Evolutionary conservation across 2,888 invertebrate species (phyloP), one percentile per base, ranked within the genome.

Genomic region (Microctonus hyperodae): DNA sequence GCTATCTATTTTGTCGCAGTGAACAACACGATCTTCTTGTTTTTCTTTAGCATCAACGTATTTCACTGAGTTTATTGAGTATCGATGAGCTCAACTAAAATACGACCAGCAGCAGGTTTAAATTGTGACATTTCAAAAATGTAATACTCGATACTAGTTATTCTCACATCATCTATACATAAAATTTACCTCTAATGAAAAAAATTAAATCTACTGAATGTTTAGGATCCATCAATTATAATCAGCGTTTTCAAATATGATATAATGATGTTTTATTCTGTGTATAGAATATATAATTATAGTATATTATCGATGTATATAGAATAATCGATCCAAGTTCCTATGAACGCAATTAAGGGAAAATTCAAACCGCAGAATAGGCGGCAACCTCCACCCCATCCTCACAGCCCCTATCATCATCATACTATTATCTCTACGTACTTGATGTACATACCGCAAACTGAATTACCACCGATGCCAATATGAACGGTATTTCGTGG

Each of bases 371-470:
- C 63, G 23, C 59, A 63, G 53, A 40, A 58, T 64, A 58, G 51
- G 58, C 28, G 28, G 44, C 22, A 13, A 61, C 40, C 44, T 20
- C 57, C 37, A 16, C 22, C 51, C 10, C 25, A 51, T 25, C 25
- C 51, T 25, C 23, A 22, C 25, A 22, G n/a, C 25, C 25, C 22
- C 51, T 13, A 51, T 22, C 51, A 51, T 51, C 28, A 28, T 25
- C 53, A 59, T 31, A 44, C 56, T 44, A 16, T 44, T 56, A 25
- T 40, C 63, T 20, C 51, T 53, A 22, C 25, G 23, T 59, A 59
- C 67, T 63, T 67, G 44, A 63, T 63, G 53, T 51, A 63, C 63
- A 59, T 51, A 64, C 67, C 67, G 13, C 67, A 63, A 63, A 67
- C 67, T 67, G 57, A 63, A 63, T 67, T 55, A 57, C 57, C 50